phyloP scores from a whole-genome alignment of 2,113 vertebrate species.

The Hypomesus transpacificus region DNA sequence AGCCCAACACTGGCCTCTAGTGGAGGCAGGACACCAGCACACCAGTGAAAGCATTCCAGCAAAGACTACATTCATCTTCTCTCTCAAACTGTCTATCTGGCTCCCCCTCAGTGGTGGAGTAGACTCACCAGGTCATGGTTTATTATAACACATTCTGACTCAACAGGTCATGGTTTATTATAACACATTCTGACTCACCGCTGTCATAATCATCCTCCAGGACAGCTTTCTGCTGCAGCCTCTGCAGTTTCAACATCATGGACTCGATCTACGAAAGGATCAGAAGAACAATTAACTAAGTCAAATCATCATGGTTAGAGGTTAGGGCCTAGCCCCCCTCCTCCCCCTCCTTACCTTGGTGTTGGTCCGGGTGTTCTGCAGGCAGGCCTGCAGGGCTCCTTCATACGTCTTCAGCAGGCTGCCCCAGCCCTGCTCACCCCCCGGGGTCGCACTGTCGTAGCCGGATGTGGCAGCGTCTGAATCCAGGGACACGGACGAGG shows the following conservation, averaged over 20 bases:
- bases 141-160: neutral
- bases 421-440: slow-evolving; percentile 71
- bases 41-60: too few species aligned
- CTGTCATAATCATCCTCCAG: slow-evolving; percentile 84
- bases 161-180: too few species aligned
- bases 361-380: slow-evolving; percentile 69
- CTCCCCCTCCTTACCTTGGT: slow-evolving; percentile 73
- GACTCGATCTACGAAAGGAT: slow-evolving; percentile 74
- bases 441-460: slow-evolving; percentile 65
- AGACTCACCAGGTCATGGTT: too few species aligned
- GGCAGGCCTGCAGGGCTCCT: slow-evolving; percentile 74
- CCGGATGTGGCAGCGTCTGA: slow-evolving; percentile 47
- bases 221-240: slow-evolving; percentile 83
- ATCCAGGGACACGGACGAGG: slow-evolving; percentile 41
- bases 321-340: neutral
- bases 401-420: slow-evolving; percentile 77
- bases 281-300: neutral
- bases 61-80: too few species aligned
- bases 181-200: slow-evolving; percentile 63
- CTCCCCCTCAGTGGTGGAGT: too few species aligned
- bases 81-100: too few species aligned
- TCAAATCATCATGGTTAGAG: slow-evolving; percentile 25
- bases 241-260: slow-evolving; percentile 79
- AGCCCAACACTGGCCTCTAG: too few species aligned
- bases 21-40: too few species aligned